Percentiles rank a stretch among this genome's conserved stretches.
phyloP scores from a whole-genome alignment of 2,797 vertebrate genomes.

The Myotis daubentonii region DNA sequence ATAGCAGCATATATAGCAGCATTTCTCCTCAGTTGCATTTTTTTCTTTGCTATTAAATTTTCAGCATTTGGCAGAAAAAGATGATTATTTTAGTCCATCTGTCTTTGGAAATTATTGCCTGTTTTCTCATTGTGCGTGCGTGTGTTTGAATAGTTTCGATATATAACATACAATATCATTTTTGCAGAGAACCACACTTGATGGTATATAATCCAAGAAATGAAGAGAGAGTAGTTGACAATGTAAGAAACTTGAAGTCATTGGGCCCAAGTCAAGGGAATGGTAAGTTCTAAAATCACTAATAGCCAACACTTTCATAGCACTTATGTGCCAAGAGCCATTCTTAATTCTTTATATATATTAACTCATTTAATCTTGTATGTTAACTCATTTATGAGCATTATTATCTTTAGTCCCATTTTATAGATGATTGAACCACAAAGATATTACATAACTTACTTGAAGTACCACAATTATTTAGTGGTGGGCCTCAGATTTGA shows the following conservation, averaged over 20 bases:
- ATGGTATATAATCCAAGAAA: constrained; percentile 59
- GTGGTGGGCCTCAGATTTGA: not conserved
- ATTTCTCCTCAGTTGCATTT: constrained; percentile 63
- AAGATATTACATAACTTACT: not conserved
- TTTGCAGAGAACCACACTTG: constrained; percentile 81
- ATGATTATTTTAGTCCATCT: constrained; percentile 80
- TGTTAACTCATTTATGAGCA: not conserved
- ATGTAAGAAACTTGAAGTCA: constrained; percentile 70
- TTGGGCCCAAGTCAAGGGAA: constrained; percentile 71
- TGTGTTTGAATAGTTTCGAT: constrained; percentile 64
- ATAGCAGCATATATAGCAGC: constrained; percentile 65
- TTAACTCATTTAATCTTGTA: not conserved
- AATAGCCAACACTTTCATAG: not conserved
- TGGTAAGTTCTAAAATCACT: constrained; percentile 82
- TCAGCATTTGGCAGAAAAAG: constrained; percentile 74
- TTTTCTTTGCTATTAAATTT: constrained; percentile 69
- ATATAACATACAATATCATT: constrained; percentile 75
- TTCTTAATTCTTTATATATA: not conserved
- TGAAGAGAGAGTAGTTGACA: constrained; percentile 73
- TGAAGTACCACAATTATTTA: not conserved
- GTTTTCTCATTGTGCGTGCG: constrained; percentile 68
- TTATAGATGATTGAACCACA: not conserved
- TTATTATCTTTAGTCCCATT: constrained; percentile 20
- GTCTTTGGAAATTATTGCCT: constrained; percentile 80
- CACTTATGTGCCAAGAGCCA: not conserved